Evolutionary conservation across 2,888 invertebrate species (phyloP).

Genomic region (Sinopyrophorus schimmeli): DNA sequence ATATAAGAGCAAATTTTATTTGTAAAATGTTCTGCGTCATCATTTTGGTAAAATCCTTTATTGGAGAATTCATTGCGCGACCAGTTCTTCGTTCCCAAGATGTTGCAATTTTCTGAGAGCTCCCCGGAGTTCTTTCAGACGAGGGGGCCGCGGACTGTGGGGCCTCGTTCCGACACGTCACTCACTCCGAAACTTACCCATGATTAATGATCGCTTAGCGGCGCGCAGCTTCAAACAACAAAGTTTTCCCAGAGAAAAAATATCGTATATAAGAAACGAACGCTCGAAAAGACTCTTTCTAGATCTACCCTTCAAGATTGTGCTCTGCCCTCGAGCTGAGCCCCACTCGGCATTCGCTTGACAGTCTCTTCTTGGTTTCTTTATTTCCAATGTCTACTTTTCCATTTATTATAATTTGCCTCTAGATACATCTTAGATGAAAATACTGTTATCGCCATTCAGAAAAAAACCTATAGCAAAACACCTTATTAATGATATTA

Average conservation of each 20-base stretch:
- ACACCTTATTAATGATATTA: too few species aligned
- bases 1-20: slow-evolving; percentile 18
- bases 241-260: slow-evolving; percentile 66
- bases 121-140: slow-evolving; percentile 54
- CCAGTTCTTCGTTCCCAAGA: slow-evolving; percentile 49
- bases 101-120: slow-evolving; percentile 58
- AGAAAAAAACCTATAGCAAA: slow-evolving; percentile 12
- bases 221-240: slow-evolving; percentile 64
- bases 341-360: slow-evolving; percentile 39
- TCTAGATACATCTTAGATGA: slow-evolving; percentile 34
- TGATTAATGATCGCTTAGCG: slow-evolving; percentile 62
- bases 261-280: slow-evolving; percentile 57
- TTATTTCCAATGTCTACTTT: slow-evolving; percentile 41
- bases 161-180: slow-evolving; percentile 55
- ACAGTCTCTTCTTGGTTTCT: slow-evolving; percentile 42
- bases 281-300: slow-evolving; percentile 56
- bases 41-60: slow-evolving; percentile 38
- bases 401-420: slow-evolving; percentile 42
- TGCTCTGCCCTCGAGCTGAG: slow-evolving; percentile 46
- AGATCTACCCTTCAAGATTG: slow-evolving; percentile 58
- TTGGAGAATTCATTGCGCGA: slow-evolving; percentile 40
- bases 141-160: slow-evolving; percentile 49
- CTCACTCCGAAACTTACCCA: slow-evolving; percentile 60
- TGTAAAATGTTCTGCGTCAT: slow-evolving; percentile 24
- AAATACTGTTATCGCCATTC: slow-evolving; percentile 31